phyloP scores from a whole-genome alignment of 2,113 vertebrate genomes.

The Entomyzon cyanotis region DNA sequence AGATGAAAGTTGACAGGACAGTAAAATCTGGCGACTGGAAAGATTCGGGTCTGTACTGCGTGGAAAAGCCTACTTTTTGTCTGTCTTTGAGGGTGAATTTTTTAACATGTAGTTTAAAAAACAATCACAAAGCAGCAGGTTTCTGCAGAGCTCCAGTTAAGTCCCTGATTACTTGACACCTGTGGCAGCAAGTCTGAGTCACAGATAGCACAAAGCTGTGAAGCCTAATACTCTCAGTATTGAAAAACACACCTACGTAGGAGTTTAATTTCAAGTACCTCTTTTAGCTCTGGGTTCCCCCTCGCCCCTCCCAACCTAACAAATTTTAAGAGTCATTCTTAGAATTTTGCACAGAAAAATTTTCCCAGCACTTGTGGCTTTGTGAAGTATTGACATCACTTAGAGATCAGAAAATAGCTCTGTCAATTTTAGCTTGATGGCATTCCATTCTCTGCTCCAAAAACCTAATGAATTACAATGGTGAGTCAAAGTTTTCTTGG shows the following conservation, averaged over 20 bases:
- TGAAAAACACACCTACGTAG: background rate
- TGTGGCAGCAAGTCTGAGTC: conserved; percentile 53
- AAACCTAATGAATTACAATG: conserved; percentile 47
- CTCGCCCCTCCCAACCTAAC: background rate
- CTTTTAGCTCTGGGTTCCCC: background rate
- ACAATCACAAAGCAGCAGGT: background rate
- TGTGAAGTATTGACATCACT: conserved; percentile 46
- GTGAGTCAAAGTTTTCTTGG: conserved; percentile 65
- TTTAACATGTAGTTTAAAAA: background rate
- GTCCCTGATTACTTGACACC: conserved; percentile 22
- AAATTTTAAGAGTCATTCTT: conserved; percentile 35
- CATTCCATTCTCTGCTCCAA: conserved; percentile 51
- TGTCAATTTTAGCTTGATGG: conserved; percentile 8
- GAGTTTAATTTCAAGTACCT: conserved; percentile 18
- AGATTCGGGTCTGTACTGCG: background rate
- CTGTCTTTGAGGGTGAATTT: background rate
- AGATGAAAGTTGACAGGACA: background rate
- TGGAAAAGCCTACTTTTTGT: background rate
- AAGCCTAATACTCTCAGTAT: conserved; percentile 13
- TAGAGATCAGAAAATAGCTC: conserved; percentile 37
- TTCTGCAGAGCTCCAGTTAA: background rate
- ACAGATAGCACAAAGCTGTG: background rate
- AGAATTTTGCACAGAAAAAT: background rate
- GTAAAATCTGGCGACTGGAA: background rate
- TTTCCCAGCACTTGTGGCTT: conserved; percentile 14